These are phyloP conservation scores for Sarcoramphus papa DNA, from an alignment of 2,797 vertebrate genomes.

Conservation along the genomic window DNA sequence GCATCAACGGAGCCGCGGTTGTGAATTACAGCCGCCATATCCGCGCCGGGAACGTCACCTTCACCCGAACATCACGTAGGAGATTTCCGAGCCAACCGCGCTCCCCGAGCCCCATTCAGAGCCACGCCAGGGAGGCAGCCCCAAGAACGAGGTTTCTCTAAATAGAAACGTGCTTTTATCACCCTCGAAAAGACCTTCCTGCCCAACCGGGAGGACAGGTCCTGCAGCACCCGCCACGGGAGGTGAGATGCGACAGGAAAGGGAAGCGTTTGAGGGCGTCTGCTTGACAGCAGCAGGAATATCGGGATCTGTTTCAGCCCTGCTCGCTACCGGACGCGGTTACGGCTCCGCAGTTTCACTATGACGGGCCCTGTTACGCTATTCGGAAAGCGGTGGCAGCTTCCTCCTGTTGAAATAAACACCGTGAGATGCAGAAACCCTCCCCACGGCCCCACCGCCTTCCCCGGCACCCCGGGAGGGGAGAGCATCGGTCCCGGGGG, in stretches of 20 bases:
- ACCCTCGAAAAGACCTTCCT: background rate
- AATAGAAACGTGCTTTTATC: background rate
- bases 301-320: background rate
- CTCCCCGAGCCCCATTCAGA: background rate
- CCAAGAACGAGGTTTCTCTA: background rate
- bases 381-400: too few species aligned
- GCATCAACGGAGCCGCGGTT: background rate
- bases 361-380: background rate
- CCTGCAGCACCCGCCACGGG: background rate
- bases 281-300: background rate
- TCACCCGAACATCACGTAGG: fast-evolving
- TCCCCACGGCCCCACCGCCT: background rate
- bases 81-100: background rate
- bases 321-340: background rate
- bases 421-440: background rate
- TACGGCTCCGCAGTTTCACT: background rate
- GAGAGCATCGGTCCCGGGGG: fast-evolving
- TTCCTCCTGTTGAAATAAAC: background rate
- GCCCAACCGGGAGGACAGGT: background rate
- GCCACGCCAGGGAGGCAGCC: background rate
- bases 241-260: background rate
- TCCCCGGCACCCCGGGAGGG: background rate
- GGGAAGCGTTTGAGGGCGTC: background rate
- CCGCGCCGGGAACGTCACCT: fast-evolving
- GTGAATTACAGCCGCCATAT: background rate